Percentiles rank a stretch among this genome's conserved stretches.
phyloP scores from a whole-genome alignment of 2,113 vertebrate species.

The Anoplopoma fimbria region DNA sequence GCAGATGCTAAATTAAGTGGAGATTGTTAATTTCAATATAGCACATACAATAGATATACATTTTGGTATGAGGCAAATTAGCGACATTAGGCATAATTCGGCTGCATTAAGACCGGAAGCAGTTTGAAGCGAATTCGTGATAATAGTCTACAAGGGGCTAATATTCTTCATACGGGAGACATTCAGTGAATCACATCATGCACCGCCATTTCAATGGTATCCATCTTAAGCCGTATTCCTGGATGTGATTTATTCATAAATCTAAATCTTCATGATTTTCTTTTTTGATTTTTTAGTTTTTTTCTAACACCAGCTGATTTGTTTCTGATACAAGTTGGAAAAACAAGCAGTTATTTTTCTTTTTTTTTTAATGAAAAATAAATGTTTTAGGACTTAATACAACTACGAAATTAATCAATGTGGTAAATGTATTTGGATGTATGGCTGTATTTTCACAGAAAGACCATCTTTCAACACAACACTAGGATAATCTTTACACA shows the following conservation, averaged over 20 bases:
- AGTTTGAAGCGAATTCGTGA: no score
- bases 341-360: not conserved
- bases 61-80: no score
- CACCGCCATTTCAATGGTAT: not conserved
- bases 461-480: not conserved
- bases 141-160: no score
- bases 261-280: not conserved
- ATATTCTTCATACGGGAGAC: not conserved
- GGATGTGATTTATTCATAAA: not conserved
- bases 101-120: no score
- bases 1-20: no score
- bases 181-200: not conserved
- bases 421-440: not conserved
- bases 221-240: not conserved
- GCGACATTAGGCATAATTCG: no score
- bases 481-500: not conserved
- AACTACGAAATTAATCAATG: not conserved
- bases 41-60: no score
- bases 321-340: not conserved
- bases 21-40: no score
- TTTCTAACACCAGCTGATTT: not conserved
- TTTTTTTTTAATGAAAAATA: not conserved
- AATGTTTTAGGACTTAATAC: not conserved
- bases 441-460: not conserved
- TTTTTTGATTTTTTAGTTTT: no score